A percentile compares a stretch with the other conserved stretches of the same genome.
Conservation (phyloP, 2,797 vertebrate genomes). For the Mallotus villosus region DNA sequence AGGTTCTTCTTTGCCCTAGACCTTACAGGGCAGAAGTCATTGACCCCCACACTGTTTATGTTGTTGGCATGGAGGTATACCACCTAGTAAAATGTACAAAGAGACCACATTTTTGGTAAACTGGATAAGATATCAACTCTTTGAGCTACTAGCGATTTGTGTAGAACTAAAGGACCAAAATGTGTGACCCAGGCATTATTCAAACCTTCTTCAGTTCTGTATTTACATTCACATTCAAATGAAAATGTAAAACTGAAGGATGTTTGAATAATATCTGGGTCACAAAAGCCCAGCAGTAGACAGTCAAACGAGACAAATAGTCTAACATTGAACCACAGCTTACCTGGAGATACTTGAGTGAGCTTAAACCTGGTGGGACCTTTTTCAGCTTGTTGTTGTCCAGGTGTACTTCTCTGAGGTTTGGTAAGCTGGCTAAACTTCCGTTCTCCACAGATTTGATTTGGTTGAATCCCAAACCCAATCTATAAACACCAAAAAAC, state of each 20-base stretch:
- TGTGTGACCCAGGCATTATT: neutral
- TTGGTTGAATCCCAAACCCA: slow-evolving; percentile 91
- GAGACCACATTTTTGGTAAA: neutral
- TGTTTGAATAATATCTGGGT: neutral
- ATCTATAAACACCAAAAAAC: slow-evolving; percentile 70
- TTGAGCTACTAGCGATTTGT: neutral
- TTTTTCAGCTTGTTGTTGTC: slow-evolving; percentile 93
- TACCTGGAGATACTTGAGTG: slow-evolving; percentile 92
- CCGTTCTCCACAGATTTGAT: slow-evolving; percentile 95
- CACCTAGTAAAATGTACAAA: slow-evolving; percentile 72
- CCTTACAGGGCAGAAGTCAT: slow-evolving; percentile 90
- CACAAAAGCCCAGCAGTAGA: neutral
- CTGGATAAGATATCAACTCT: neutral
- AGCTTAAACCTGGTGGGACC: slow-evolving; percentile 84
- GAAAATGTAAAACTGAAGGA: neutral
- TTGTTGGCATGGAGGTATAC: slow-evolving; percentile 93
- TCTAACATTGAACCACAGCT: slow-evolving; percentile 4
- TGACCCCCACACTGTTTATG: slow-evolving; percentile 86
- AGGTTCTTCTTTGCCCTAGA: slow-evolving; percentile 83
- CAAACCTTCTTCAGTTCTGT: neutral
- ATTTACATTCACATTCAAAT: neutral
- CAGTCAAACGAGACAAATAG: neutral
- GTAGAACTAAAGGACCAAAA: neutral
- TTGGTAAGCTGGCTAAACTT: slow-evolving; percentile 83
- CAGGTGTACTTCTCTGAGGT: slow-evolving; percentile 87